Percentiles rank a stretch among this genome's conserved stretches.
Conservation (phyloP, 2,888 invertebrate genomes). For the Corythucha ciliata region DNA sequence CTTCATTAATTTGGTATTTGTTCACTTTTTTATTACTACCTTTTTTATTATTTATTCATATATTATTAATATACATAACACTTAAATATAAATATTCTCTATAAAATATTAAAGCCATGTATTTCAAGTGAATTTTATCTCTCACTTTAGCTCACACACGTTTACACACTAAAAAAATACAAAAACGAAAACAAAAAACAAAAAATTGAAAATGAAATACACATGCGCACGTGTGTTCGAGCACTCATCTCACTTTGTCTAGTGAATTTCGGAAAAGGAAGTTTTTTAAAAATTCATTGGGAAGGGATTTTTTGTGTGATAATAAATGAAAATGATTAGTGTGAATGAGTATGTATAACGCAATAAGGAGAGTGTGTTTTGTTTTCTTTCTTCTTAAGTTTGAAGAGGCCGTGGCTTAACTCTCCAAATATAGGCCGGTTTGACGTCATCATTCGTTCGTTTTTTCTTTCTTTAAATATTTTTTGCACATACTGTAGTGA, state of each 20-base stretch:
- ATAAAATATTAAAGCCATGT: constrained; percentile 31
- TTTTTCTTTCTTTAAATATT: constrained; percentile 7
- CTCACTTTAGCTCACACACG: neutral
- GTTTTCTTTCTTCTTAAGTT: constrained; percentile 3
- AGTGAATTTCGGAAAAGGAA: no score
- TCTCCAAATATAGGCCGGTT: constrained; percentile 15
- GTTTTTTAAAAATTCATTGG: no score
- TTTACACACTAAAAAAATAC: no score
- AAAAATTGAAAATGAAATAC: no score
- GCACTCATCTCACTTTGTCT: no score
- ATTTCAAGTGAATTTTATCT: constrained; percentile 22
- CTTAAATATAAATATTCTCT: constrained; percentile 30
- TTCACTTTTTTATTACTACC: constrained; percentile 21
- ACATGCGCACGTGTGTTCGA: no score
- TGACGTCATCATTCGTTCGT: constrained; percentile 16
- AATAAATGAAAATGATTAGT: neutral
- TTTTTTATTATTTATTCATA: constrained; percentile 12
- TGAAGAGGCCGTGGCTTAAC: neutral
- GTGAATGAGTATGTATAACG: constrained; percentile 5
- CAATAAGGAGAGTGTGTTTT: constrained; percentile 16
- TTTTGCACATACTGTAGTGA: constrained; percentile 12
- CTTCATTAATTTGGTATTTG: constrained; percentile 21
- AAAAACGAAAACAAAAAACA: no score
- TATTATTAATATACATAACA: constrained; percentile 23
- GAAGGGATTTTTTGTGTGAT: no score